A percentile compares a stretch with the other conserved stretches of the same genome.
Evolutionary conservation across 2,113 vertebrate species (phyloP).

Genomic region (Myxocyprinus asiaticus): DNA sequence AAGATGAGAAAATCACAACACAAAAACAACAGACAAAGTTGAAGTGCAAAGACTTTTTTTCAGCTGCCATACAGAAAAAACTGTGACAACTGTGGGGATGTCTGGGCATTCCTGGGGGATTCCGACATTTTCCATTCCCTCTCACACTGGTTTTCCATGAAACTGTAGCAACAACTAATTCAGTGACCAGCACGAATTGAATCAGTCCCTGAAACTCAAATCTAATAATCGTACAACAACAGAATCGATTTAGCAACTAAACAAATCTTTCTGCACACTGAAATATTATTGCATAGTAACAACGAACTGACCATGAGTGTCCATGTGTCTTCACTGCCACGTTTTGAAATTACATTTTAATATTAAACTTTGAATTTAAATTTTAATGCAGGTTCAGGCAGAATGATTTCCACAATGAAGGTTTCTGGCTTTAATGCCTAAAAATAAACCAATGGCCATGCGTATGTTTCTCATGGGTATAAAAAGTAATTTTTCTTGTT

Average conservation of each 20-base stretch:
- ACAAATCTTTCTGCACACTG: conserved; percentile 10
- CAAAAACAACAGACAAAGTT: not conserved
- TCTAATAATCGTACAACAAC: conserved; percentile 4
- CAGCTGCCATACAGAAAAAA: conserved; percentile 1
- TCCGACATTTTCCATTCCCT: conserved; percentile 42
- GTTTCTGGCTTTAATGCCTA: not conserved
- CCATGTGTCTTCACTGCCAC: not conserved
- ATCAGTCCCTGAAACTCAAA: conserved; percentile 14
- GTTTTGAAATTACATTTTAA: not conserved
- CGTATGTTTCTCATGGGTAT: not conserved
- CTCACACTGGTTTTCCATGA: conserved; percentile 18
- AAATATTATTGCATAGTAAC: not conserved
- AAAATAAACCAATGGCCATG: not conserved
- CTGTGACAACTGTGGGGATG: conserved; percentile 35
- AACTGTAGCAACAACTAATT: conserved; percentile 23
- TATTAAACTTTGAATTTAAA: not conserved
- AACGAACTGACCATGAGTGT: not conserved
- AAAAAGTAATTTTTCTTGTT: not conserved
- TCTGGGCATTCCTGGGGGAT: conserved; percentile 40
- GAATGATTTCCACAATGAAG: too few relatives aligned
- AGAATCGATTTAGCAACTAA: not conserved
- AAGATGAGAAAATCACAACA: not conserved
- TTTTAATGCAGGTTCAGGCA: not conserved
- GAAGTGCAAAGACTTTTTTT: not conserved
- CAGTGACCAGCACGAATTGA: conserved; percentile 23